A percentile compares a stretch with the other conserved stretches of the same genome.
These are phyloP conservation scores for Drosophila austrosaltans DNA, from an alignment of 2,888 invertebrate genomes.

Conservation along the genomic window DNA sequence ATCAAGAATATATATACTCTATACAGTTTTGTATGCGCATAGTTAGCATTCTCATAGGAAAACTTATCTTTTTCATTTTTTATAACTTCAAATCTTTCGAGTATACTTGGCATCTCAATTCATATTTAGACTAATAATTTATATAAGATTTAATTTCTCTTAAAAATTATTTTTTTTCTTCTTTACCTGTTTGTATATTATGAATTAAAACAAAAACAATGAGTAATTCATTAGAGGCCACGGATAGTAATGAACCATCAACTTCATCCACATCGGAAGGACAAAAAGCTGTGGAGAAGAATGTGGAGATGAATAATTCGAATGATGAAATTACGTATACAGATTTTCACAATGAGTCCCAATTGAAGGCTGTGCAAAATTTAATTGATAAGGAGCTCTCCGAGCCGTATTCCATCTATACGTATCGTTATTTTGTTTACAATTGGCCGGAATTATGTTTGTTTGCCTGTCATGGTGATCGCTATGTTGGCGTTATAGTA, in stretches of 20 bases:
- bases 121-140: too few species aligned
- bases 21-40: too few species aligned
- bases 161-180: too few species aligned
- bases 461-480: constrained; percentile 51
- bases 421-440: constrained; percentile 69
- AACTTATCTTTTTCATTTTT: too few species aligned
- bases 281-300: constrained; percentile 72
- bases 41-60: too few species aligned
- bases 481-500: constrained; percentile 65
- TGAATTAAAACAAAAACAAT: background rate
- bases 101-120: too few species aligned
- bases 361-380: constrained; percentile 41
- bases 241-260: background rate
- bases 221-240: background rate
- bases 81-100: too few species aligned
- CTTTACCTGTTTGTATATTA: background rate
- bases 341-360: constrained; percentile 44
- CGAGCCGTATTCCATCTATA: constrained; percentile 69
- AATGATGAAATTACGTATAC: constrained; percentile 26
- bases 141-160: too few species aligned
- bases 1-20: too few species aligned
- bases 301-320: constrained; percentile 87
- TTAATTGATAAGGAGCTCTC: constrained; percentile 59
- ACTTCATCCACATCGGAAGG: background rate
- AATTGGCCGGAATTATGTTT: constrained; percentile 67